Base-by-base conservation (phyloP, 35 echinoderm and acorn worm genomes). In the Amphiura filiformis region DNA sequence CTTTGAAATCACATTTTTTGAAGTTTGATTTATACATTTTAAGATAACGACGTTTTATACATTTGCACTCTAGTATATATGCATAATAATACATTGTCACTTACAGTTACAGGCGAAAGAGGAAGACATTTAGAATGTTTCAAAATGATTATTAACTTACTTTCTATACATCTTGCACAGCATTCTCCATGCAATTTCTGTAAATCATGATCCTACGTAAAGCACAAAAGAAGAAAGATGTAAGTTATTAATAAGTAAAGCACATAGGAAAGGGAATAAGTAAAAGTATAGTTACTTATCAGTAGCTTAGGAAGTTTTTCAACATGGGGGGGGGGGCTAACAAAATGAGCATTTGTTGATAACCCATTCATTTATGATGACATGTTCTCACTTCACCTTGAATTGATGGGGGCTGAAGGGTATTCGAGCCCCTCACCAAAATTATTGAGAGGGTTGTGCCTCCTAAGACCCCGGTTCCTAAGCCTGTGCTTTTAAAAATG, bases 131-230 rank as follows among this genome's bases (percentile, higher is more conserved):
- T 5, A 35, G 12, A 28, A 77, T 30, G 9, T 77, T 77, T 28
- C 75, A 77, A 77, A 12, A 31, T 77, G 75, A n/a, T 77, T 28
- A 39, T 35, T 17, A 0, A 91, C 91, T 93, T 88, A 93, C 91
- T 93, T 82, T 93, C 91, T 77, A 88, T 79, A 30, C 91, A 93
- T 32, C 79, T 56, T 35, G 49, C 52, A 76, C 88, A 90, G 31
- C 88, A 90, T 40, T 90, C 88, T 20, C 80, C 88, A 7, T 65
- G 36, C n/a, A 38, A 41, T 41, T 23, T 82, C 31, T 90, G 65
- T 79, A 90, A 65, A 37, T 81, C 80, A 75, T 57, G 80, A 76
- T 90, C 75, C 88, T 90, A n/a, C n/a, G n/a, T n/a, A n/a, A n/a
- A n/a, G 87, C 12, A 56, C 11, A 57, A n/a, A 9, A 9, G 75